Evolutionary conservation across 2,888 invertebrate genomes (phyloP).

Genomic region (Punctoribates punctum): DNA sequence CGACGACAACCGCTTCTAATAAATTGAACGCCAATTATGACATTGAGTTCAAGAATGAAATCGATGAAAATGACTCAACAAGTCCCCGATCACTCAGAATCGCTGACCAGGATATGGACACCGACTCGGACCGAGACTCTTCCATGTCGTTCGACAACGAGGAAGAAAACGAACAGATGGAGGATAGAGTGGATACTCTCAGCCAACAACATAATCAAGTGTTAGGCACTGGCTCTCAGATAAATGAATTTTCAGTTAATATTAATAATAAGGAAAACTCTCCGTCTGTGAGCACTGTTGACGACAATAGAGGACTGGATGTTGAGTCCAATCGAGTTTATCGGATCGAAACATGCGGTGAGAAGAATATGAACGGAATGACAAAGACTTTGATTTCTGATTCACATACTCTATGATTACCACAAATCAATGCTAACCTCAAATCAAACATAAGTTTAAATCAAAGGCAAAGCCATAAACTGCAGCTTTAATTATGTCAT

Average conservation of each 20-base stretch:
- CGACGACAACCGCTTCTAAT: neutral
- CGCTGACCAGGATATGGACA: conserved; percentile 30
- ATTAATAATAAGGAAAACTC: neutral
- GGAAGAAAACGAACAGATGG: neutral
- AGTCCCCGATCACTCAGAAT: conserved; percentile 27
- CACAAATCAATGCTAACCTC: neutral
- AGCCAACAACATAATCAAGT: neutral
- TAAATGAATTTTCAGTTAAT: neutral
- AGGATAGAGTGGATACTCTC: neutral
- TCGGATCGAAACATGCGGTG: neutral
- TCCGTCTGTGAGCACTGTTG: neutral
- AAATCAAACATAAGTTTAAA: neutral
- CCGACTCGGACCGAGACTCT: neutral
- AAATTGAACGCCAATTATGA: conserved; percentile 25
- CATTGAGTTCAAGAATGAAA: conserved; percentile 15
- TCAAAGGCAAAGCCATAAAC: conserved; percentile 5
- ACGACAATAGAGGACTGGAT: neutral
- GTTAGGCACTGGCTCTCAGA: neutral
- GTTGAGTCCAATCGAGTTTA: conserved; percentile 6
- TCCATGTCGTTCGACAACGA: conserved; percentile 7
- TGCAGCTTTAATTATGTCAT: conserved; percentile 12
- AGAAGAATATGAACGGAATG: neutral
- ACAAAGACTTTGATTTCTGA: conserved; percentile 7
- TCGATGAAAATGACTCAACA: conserved; percentile 31
- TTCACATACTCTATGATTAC: conserved; percentile 9